Base-by-base conservation (phyloP, 2,113 vertebrate species). In the Panthera uncia region DNA sequence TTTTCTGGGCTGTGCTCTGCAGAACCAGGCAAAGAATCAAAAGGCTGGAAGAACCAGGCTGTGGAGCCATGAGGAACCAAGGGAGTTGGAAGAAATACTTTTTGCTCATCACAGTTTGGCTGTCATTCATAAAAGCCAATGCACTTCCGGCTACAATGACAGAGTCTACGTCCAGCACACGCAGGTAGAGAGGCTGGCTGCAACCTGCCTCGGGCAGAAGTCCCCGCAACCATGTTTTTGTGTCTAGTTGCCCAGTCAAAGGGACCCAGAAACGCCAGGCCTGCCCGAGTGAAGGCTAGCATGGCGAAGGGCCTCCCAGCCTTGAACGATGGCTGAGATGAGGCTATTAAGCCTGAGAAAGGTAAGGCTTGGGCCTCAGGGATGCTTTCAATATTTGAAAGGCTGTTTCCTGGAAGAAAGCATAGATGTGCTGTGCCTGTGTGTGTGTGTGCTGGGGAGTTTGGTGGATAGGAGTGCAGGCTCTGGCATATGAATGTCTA, bases 111-210 rank as follows among this genome's bases (percentile, higher is more conserved):
- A 14, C 1, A 15, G 50, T 16, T 66, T 48, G 50, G 52, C 6
- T 5, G 29, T 48, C 41, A 0, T 0, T 4, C 0, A 1, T 15
- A 23, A 65, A 66, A 52, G 80, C 23, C 10, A 16, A 2, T 0
- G 4, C 3, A 2, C 2, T 29, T 45, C 45, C 2, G 0, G 31
- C 36, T 23, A 1, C 10, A 0, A 13, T 1, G 41, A 41, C 1
- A 45, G 38, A 1, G 15, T 10, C 38, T 33, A 3, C 6, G 25
- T 0, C 48, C 29, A 57, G 50, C 9, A 33, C 29, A 23, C 66
- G 36, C 3, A 2, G 25, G 18, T 0, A 16, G 16, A n/a, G 73
- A 68, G 50, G 36, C 31, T 4, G 68, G 55, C 29, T 16, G 36
- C 10, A 3, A 1, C 6, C 76, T 25, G 21, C 78, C 29, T 4